Conservation (phyloP, 2,797 vertebrate genomes). For the Hoplostethus atlanticus region DNA sequence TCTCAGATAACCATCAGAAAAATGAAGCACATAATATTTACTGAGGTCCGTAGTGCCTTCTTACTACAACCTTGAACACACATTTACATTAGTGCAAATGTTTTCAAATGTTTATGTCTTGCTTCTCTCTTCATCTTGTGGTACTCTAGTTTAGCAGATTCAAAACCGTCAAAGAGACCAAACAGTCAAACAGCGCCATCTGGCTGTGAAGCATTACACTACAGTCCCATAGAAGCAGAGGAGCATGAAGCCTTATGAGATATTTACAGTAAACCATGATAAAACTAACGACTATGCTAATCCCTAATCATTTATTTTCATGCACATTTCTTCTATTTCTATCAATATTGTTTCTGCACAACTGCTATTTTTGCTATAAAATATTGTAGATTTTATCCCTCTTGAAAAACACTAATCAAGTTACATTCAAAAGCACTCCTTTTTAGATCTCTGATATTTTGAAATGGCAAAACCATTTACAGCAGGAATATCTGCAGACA, state of each 20-base stretch:
- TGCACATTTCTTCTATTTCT: no score
- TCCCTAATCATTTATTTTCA: no score
- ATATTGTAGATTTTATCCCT: not conserved
- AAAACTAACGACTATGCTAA: no score
- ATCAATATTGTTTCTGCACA: not conserved
- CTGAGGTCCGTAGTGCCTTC: no score
- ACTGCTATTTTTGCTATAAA: conserved; percentile 2
- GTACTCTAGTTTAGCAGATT: not conserved
- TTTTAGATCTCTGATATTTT: conserved; percentile 31
- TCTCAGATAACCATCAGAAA: not conserved
- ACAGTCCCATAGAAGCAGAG: not conserved
- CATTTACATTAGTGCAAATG: conserved; percentile 3
- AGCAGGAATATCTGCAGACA: conserved; percentile 15
- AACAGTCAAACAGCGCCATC: conserved; percentile 47
- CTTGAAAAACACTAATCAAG: conserved; percentile 37
- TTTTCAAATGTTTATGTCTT: not conserved
- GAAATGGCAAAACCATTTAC: conserved; percentile 21
- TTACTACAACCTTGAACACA: not conserved
- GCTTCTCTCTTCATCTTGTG: no score
- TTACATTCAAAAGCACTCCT: not conserved
- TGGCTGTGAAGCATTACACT: conserved; percentile 32
- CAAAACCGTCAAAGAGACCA: no score
- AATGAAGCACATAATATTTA: no score
- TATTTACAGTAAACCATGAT: no score
- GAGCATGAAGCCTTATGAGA: not conserved